Conservation (phyloP, 1,140 invertebrate genomes). For the Drosophila virilis region DNA sequence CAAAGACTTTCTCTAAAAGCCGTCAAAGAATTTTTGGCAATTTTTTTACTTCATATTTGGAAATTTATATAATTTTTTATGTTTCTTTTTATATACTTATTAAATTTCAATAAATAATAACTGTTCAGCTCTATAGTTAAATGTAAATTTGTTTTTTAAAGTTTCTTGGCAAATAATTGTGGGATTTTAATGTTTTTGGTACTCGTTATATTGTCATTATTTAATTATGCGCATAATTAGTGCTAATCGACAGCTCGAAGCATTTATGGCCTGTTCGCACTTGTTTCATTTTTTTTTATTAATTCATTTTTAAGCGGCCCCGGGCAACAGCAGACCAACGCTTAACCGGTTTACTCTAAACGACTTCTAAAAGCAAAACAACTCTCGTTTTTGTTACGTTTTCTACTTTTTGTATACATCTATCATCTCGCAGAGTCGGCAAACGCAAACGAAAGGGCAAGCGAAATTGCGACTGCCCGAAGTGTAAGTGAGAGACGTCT, state of each 20-base stretch:
- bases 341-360: slow-evolving; percentile 64
- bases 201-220: slow-evolving; percentile 2
- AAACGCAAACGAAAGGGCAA: slow-evolving; percentile 76
- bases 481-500: slow-evolving; percentile 22
- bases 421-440: slow-evolving; percentile 24
- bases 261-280: slow-evolving; percentile 27
- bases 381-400: slow-evolving; percentile 63
- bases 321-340: slow-evolving; percentile 22
- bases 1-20: too few species aligned
- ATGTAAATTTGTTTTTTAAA: not conserved
- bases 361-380: slow-evolving; percentile 71
- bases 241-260: slow-evolving; percentile 14
- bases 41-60: too few species aligned
- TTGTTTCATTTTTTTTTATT: slow-evolving; percentile 38
- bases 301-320: not conserved
- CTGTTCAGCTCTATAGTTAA: too few species aligned
- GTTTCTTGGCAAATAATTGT: not conserved
- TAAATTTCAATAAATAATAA: not conserved
- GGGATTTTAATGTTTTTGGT: not conserved
- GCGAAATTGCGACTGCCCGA: slow-evolving; percentile 51
- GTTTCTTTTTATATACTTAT: too few species aligned
- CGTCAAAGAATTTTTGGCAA: too few species aligned
- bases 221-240: slow-evolving; percentile 37
- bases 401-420: slow-evolving; percentile 22
- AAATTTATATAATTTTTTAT: too few species aligned